Evolutionary conservation across 2,113 vertebrate species (phyloP).

Genomic region (Colistium nudipinnis): DNA sequence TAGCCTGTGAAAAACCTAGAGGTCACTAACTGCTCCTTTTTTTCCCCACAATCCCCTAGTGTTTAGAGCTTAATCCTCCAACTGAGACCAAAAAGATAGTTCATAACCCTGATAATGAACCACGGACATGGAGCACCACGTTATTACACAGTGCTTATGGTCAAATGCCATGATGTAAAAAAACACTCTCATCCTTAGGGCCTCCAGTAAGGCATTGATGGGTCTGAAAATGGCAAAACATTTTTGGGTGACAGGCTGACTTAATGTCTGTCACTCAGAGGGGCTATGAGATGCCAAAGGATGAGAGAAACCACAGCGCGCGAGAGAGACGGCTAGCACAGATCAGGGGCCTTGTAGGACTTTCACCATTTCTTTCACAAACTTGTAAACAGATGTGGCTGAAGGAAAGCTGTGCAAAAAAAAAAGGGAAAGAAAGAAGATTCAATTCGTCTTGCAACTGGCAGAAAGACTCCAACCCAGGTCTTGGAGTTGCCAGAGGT

Average conservation of each 20-base stretch:
- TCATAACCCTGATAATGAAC: constrained; percentile 25
- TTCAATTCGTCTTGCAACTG: constrained; percentile 31
- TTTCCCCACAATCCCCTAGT: background rate
- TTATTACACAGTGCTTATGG: constrained; percentile 27
- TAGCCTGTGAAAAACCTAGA: background rate
- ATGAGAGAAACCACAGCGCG: background rate
- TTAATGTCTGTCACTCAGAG: constrained; percentile 39
- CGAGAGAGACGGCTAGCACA: background rate
- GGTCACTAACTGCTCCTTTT: background rate
- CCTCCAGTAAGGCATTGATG: constrained; percentile 27
- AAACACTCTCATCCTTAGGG: constrained; percentile 30
- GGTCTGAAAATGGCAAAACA: constrained; percentile 45
- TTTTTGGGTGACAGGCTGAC: constrained; percentile 38
- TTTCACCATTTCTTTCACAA: constrained; percentile 28
- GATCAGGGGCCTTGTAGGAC: background rate
- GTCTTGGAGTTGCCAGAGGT: constrained; percentile 53
- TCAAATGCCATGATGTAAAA: constrained; percentile 41
- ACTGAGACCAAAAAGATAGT: constrained; percentile 14
- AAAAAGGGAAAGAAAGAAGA: constrained; percentile 6
- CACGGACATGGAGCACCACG: background rate
- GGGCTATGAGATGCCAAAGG: constrained; percentile 16
- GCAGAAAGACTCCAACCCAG: constrained; percentile 24
- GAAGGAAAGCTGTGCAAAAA: background rate
- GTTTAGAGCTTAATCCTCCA: constrained; percentile 24
- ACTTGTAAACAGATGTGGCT: constrained; percentile 26